Percentiles rank a stretch among this genome's conserved stretches.
phyloP scores from a whole-genome alignment of 2,797 vertebrate species.

The Eospalax fontanierii region DNA sequence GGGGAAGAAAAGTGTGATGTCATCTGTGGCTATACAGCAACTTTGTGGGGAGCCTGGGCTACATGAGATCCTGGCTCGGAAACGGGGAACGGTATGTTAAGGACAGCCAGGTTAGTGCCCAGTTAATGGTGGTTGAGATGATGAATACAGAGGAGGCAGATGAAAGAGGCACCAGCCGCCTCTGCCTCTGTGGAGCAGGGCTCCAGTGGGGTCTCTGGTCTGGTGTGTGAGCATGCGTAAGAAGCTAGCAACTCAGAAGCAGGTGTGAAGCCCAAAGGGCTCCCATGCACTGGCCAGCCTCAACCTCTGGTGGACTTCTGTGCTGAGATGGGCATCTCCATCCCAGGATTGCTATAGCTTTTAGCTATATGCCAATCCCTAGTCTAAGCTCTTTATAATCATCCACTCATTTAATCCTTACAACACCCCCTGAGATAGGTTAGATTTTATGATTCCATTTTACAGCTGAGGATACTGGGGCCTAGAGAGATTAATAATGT shows the following conservation, averaged over 20 bases:
- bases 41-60: neutral
- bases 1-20: neutral
- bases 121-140: too few relatives aligned
- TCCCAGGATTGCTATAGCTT: neutral
- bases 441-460: constrained; percentile 70
- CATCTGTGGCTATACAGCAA: neutral
- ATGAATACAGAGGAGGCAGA: neutral
- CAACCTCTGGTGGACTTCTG: neutral
- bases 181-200: neutral
- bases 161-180: neutral
- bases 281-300: fast-evolving
- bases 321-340: neutral
- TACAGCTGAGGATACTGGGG: constrained; percentile 39
- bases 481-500: constrained; percentile 35
- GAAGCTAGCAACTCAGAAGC: neutral
- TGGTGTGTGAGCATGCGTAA: neutral
- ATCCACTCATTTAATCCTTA: constrained; percentile 32
- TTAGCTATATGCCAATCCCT: neutral
- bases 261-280: neutral
- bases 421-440: neutral
- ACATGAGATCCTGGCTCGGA: neutral
- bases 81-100: too few relatives aligned
- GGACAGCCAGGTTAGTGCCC: neutral
- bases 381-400: neutral
- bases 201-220: fast-evolving